Evolutionary conservation across 2,888 invertebrate species (phyloP).

Genomic region (Agriotes lineatus): DNA sequence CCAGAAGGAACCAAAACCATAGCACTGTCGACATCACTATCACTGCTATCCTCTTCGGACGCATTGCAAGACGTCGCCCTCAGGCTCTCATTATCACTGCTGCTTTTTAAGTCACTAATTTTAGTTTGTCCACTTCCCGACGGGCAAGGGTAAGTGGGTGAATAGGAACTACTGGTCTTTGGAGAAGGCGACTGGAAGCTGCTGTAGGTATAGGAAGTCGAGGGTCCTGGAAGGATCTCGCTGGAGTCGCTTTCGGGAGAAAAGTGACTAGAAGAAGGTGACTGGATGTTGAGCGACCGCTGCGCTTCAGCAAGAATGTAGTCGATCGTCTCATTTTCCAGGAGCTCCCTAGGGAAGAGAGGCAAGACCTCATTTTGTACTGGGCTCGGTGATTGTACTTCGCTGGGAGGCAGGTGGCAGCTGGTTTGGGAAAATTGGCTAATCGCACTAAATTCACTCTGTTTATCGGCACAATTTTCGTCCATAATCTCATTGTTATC

Average conservation of each 20-base stretch:
- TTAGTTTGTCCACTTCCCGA: conserved; percentile 23
- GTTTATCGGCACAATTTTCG: conserved; percentile 42
- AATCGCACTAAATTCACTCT: conserved; percentile 33
- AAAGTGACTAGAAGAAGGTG: conserved; percentile 53
- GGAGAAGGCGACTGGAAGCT: conserved; percentile 31
- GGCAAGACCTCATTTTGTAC: conserved; percentile 48
- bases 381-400: conserved; percentile 34
- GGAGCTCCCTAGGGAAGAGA: conserved; percentile 42
- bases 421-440: conserved; percentile 31
- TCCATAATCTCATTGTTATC: conserved; percentile 49
- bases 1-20: conserved; percentile 65
- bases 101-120: conserved; percentile 33
- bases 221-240: conserved; percentile 51
- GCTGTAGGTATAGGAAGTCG: conserved; percentile 18
- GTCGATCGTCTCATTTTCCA: conserved; percentile 56
- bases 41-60: conserved; percentile 41
- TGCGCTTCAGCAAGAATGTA: conserved; percentile 58
- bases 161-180: conserved; percentile 39
- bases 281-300: conserved; percentile 55
- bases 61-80: conserved; percentile 28
- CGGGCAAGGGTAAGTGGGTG: conserved; percentile 31
- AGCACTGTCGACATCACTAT: conserved; percentile 54
- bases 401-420: conserved; percentile 37
- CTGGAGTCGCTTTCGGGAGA: conserved; percentile 51
- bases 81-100: conserved; percentile 37